Percentiles rank a stretch among this genome's conserved stretches.
phyloP scores from a whole-genome alignment of 2,888 invertebrate genomes.

The Ormyrus rosae region DNA sequence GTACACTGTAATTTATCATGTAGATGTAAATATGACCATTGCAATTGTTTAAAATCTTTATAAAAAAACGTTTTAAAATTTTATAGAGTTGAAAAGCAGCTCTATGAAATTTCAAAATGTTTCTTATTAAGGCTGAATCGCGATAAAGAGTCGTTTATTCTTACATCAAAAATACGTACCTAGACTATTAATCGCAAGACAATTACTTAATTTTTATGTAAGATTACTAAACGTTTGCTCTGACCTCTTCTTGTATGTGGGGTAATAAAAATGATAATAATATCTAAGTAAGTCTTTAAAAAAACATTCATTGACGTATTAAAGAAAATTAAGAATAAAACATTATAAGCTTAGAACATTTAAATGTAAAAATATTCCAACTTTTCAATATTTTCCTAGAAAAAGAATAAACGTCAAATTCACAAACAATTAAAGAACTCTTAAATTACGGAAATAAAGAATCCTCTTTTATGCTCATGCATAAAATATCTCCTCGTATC shows the following conservation, averaged over 20 bases:
- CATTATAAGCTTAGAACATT: no score
- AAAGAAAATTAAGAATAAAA: no score
- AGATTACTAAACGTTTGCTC: background rate
- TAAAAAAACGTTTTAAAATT: background rate
- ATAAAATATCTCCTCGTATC: no score
- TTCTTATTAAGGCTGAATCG: background rate
- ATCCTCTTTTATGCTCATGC: background rate
- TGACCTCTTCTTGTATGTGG: no score
- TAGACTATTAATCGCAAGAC: background rate
- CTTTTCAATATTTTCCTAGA: no score
- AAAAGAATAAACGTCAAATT: no score
- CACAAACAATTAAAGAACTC: no score
- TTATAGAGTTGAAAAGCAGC: background rate
- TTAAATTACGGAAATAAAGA: background rate
- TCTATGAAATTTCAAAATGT: background rate
- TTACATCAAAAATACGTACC: background rate
- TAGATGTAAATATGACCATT: no score
- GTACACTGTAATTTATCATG: no score
- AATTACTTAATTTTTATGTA: background rate
- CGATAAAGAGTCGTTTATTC: background rate
- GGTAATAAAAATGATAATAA: no score
- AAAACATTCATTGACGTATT: background rate
- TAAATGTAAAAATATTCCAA: no score
- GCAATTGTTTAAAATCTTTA: no score
- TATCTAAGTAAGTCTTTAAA: background rate